These are phyloP conservation scores for Eupleurogrammus muticus DNA, from an alignment of 2,797 vertebrate species.

Conservation along the genomic window DNA sequence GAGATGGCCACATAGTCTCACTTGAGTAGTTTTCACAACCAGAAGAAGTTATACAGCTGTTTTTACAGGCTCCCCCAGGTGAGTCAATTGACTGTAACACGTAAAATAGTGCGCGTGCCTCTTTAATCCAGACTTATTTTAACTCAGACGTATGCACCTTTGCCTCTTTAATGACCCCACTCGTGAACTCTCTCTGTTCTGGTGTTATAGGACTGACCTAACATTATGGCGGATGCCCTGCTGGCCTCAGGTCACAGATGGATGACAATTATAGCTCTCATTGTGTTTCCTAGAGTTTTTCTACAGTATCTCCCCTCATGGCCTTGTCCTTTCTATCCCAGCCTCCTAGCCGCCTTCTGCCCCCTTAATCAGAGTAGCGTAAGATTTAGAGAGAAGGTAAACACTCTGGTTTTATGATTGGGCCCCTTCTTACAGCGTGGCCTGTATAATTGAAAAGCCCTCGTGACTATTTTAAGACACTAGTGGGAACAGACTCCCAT, in stretches of 20 bases:
- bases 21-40: background rate
- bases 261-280: constrained; percentile 69
- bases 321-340: constrained; percentile 47
- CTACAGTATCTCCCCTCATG: constrained; percentile 33
- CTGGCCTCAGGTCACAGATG: constrained; percentile 63
- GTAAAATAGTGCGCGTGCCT: constrained; percentile 10
- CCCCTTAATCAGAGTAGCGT: constrained; percentile 77
- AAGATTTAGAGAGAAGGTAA: constrained; percentile 83
- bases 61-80: background rate
- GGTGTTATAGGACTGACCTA: constrained; percentile 45
- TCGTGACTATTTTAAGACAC: constrained; percentile 82
- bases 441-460: constrained; percentile 84
- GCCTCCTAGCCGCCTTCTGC: constrained; percentile 65
- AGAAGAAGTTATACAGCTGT: constrained; percentile 5
- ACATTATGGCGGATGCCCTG: constrained; percentile 47
- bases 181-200: constrained; percentile 33
- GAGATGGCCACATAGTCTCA: background rate
- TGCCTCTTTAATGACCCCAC: constrained; percentile 45
- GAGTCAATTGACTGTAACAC: constrained; percentile 7
- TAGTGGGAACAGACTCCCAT: constrained; percentile 79
- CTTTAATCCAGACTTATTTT: constrained; percentile 24
- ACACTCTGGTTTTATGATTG: constrained; percentile 85
- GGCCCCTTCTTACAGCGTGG: constrained; percentile 79
- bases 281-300: constrained; percentile 65
- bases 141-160: constrained; percentile 39